These are phyloP conservation scores for Pelodiscus sinensis DNA, from an alignment of 2,113 vertebrate genomes.

Conservation along the genomic window DNA sequence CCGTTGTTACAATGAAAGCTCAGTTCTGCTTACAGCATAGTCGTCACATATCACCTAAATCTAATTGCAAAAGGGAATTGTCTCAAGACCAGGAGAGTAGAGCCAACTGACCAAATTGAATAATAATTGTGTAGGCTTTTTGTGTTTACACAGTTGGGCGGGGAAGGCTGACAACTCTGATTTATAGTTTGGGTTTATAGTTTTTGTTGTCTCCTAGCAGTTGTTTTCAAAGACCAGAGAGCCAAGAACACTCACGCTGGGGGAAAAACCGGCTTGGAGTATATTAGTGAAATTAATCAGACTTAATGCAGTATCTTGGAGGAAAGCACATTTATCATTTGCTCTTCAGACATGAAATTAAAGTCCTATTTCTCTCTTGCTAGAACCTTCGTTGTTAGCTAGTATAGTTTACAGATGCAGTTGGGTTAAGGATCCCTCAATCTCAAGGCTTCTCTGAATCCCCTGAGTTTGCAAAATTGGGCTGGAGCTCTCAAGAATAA, in stretches of 20 bases:
- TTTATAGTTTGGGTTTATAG: slow-evolving; percentile 16
- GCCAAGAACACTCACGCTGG: not conserved
- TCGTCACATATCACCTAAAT: not conserved
- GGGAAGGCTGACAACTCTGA: not conserved
- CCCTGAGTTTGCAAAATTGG: not conserved
- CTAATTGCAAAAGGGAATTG: not conserved
- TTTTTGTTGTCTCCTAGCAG: slow-evolving; percentile 38
- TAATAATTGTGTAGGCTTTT: not conserved
- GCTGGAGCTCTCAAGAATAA: not conserved
- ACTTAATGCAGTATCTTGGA: not conserved
- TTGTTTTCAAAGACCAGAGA: not conserved
- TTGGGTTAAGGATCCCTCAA: not conserved
- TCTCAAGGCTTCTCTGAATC: not conserved
- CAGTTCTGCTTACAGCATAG: not conserved
- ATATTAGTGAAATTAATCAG: not conserved
- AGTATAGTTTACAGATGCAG: not conserved
- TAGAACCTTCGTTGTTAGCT: not conserved
- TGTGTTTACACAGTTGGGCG: not conserved
- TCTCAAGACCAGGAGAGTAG: not conserved
- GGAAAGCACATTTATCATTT: not conserved
- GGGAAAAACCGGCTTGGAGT: not conserved
- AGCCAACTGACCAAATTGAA: not conserved
- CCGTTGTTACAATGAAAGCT: not conserved
- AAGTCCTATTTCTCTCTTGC: not conserved
- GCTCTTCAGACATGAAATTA: not conserved